Base-by-base conservation (phyloP, 2,888 invertebrate genomes). In the Calameuta pallipes region DNA sequence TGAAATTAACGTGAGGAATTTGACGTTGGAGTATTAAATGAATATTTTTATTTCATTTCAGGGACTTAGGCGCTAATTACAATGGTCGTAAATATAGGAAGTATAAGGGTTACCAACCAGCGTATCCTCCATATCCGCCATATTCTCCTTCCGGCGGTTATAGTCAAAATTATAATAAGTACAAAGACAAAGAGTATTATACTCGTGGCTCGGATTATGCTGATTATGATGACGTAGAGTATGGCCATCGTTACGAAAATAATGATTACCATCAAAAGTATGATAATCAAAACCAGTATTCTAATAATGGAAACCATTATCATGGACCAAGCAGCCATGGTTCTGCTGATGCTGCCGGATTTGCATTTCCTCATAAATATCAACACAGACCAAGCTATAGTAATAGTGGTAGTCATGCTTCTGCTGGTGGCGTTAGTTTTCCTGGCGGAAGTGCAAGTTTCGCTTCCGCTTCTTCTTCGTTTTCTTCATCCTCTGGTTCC, bases 151-250 rank as follows among this genome's bases (percentile, higher is more conserved):
- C 56, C 9, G 56, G 9, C 9, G 56, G 15, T 56, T 56, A 56
- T 78, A 1, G 30, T 34, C 31, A 31, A 33, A 76, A 31, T 41
- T 35, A 23, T 13, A 69, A 76, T 30, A 1, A 36, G 2, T 82
- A 82, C 75, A 77, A 70, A 31, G 82, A 82, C 74, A 74, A 77
- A 73, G 82, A 81, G 13, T 82, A 82, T 75, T 82, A 82, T 76
- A 81, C 78, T 31, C 56, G 56, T 56, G 56, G 56, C 6, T 56
- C 56, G 1, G 56, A 56, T 9, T 56, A 56, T 56, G 9, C 56
- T 23, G 56, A 56, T 9, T 56, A 56, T 23, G 56, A 56, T 56
- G 56, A 56, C 23, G 56, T 23, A 56, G 56, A 56, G 2, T 9
- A 23, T 56, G 56, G 9, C 9, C 23, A 56, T 56, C 56, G 56